A percentile compares a stretch with the other conserved stretches of the same genome.
Evolutionary conservation across 1,140 invertebrate genomes (phyloP).

Genomic region (Spodoptera litura): DNA sequence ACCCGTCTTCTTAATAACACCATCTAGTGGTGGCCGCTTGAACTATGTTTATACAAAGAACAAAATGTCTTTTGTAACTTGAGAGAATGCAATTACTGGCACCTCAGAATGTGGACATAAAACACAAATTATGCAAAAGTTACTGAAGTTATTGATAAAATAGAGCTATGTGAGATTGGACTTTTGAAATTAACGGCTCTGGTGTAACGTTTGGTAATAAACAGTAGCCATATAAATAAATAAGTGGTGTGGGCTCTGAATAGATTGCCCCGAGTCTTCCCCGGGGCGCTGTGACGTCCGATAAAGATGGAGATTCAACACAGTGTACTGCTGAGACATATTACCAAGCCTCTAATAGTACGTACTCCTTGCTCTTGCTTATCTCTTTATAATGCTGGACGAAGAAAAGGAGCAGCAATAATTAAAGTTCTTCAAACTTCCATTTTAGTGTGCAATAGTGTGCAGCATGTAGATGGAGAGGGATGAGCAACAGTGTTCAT

Average conservation of each 20-base stretch:
- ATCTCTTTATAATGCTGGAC: no score
- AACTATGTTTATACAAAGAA: constrained; percentile 15
- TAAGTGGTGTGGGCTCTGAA: constrained; percentile 5
- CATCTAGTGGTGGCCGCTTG: not conserved
- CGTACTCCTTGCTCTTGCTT: not conserved
- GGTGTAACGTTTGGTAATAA: not conserved
- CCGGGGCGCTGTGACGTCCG: not conserved
- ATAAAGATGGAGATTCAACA: constrained; percentile 12
- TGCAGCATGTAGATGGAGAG: no score
- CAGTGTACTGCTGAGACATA: not conserved
- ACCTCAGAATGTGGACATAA: no score
- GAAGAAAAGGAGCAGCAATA: no score
- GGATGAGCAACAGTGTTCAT: no score
- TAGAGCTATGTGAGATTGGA: not conserved
- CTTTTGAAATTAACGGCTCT: not conserved
- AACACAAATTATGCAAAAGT: no score
- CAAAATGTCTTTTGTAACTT: not conserved
- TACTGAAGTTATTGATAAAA: no score
- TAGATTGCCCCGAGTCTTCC: not conserved
- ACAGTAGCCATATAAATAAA: not conserved
- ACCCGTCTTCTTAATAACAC: not conserved
- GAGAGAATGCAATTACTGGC: no score
- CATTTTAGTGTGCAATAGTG: no score
- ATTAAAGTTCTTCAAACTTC: no score
- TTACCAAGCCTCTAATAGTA: not conserved